Base-by-base conservation (phyloP, 2,888 invertebrate species). In the Lasioglossum marginatum region DNA sequence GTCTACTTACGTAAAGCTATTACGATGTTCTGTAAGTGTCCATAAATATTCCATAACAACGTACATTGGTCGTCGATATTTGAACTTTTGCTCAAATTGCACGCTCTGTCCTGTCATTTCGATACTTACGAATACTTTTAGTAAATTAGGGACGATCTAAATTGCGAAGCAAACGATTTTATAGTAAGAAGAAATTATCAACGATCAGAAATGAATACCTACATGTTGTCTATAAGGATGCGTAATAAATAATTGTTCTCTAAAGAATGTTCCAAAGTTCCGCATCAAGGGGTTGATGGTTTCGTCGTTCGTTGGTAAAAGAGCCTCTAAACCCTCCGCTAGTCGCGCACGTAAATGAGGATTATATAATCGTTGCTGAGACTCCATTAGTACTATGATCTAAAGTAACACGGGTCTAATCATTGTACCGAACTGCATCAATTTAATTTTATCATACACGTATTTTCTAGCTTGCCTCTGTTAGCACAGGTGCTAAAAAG, bases 71-170 rank as follows among this genome's bases (percentile, higher is more conserved):
- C 98, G 96, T 37, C 99, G 96, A 94, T 99, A 99, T 95, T 99
- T 98, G 95, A 99, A 99, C 95, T 99, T 99, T 95, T 99, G 98
- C 94, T 99, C 99, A 94, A 99, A 99, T 92, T 98, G 98, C 34
- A 99, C 99, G 93, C 97, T 98, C 94, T 99, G 98, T 0, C 99
- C 99, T 0, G 99, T 99, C 98, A 99, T 98, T 96, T 99, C 99
- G 86, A 99, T 99, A 88, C 98, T 98, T n/a, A 99, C 99, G 95
- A 99, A 99, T 14, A 99, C 99, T 93, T 98, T 97, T 81, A 99
- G 95, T 45, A 99, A 95, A 93, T 97, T 97, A 71, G 97, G 96
- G 19, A 98, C 97, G 83, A 99, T 96, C 96, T 99, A 95, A 92
- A 96, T 89, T 12, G 3, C 23, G 31, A 48, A 63, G 14, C 31